phyloP scores from a whole-genome alignment of 2,113 vertebrate genomes.

The Alectura lathami region DNA sequence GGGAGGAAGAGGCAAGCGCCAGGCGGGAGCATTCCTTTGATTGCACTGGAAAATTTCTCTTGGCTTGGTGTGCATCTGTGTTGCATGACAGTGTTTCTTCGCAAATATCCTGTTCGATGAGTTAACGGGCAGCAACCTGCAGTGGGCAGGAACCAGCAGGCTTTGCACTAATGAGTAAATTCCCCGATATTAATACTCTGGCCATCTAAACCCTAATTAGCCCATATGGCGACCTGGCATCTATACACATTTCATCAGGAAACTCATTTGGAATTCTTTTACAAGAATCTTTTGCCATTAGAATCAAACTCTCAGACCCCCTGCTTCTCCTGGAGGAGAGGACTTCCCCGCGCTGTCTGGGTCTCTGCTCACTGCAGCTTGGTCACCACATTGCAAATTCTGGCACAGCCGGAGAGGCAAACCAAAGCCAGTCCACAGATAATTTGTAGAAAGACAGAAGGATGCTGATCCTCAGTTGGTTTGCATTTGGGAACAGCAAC shows the following conservation, averaged over 20 bases:
- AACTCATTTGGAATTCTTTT: conserved; percentile 6
- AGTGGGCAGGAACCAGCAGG: background rate
- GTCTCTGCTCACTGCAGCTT: background rate
- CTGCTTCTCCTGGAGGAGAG: background rate
- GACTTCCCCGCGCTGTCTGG: fast-evolving
- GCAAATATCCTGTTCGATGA: conserved; percentile 3
- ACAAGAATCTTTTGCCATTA: conserved; percentile 54
- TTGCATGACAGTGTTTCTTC: conserved; percentile 23
- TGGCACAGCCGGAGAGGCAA: background rate
- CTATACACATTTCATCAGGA: conserved; percentile 21
- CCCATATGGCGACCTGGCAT: conserved; percentile 39
- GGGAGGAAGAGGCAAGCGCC: background rate
- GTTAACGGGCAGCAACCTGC: background rate
- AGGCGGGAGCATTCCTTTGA: conserved; percentile 10
- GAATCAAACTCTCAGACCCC: background rate
- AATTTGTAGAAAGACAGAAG: background rate
- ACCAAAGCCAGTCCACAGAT: background rate
- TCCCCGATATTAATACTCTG: background rate
- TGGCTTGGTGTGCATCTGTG: background rate
- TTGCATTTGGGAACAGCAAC: background rate
- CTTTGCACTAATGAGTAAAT: conserved; percentile 45
- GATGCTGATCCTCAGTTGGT: background rate
- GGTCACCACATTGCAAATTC: conserved; percentile 23
- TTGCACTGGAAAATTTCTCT: background rate
- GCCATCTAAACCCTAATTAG: background rate